Percentiles rank a stretch among this genome's conserved stretches.
These are phyloP conservation scores for Drosophila mulleri DNA, from an alignment of 2,888 invertebrate genomes.

Conservation along the genomic window DNA sequence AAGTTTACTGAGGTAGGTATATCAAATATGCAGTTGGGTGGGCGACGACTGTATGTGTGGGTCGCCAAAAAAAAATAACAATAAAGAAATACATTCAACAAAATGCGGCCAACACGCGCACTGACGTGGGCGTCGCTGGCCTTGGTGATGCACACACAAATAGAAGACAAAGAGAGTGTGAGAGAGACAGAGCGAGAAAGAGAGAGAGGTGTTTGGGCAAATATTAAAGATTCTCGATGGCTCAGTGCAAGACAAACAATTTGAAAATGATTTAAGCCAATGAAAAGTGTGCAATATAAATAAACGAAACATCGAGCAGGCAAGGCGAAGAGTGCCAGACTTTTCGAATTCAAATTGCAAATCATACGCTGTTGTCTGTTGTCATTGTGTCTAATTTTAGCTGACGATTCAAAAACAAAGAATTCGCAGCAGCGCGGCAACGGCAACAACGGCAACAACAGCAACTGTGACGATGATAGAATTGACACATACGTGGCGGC, in stretches of 20 bases:
- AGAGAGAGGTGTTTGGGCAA: neutral
- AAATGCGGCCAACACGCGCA: constrained; percentile 74
- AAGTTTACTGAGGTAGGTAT: neutral
- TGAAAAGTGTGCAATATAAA: constrained; percentile 59
- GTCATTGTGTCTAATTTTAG: constrained; percentile 75
- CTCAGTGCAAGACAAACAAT: constrained; percentile 64
- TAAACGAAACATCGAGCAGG: constrained; percentile 8
- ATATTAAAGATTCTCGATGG: constrained; percentile 26
- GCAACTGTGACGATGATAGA: constrained; percentile 30
- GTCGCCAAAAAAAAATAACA: neutral
- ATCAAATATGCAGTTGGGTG: constrained; percentile 1
- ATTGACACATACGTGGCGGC: constrained; percentile 13
- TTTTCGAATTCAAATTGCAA: constrained; percentile 51
- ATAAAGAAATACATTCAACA: constrained; percentile 42
- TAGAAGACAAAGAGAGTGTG: neutral
- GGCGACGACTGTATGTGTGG: constrained; percentile 7
- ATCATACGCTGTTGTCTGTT: constrained; percentile 70
- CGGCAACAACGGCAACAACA: constrained; percentile 23
- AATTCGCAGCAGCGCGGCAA: constrained; percentile 43
- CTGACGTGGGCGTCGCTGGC: constrained; percentile 66
- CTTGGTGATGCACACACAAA: constrained; percentile 36
- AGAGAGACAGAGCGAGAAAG: too few relatives aligned
- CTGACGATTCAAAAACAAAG: constrained; percentile 55
- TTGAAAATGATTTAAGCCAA: constrained; percentile 77
- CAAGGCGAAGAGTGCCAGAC: constrained; percentile 28